Base-by-base conservation (phyloP, 2,888 invertebrate genomes). In the Euphydryas editha region DNA sequence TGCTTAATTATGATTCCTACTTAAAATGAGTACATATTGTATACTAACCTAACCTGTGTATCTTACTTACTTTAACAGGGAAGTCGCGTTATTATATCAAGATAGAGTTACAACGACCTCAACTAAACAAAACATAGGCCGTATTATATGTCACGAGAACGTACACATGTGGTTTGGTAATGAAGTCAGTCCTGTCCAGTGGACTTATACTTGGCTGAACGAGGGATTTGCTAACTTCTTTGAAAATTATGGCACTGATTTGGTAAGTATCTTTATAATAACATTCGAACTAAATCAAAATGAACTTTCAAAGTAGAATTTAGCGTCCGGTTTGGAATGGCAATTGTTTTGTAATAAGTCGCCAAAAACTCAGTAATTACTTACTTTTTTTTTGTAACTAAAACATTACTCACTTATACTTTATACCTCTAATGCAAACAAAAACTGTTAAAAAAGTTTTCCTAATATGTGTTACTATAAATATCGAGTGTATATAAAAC, bases 81-180 rank as follows among this genome's bases (percentile, higher is more conserved):
- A 93, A 75, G 86, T 85, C 0, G 90, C 90, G 0, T 83, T 93
- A 0, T 79, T 93, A 0, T 87, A 90, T 0, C 82, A 81, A 63
- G 85, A 88, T 0, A 88, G 87, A 6, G 87, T 90, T 0, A 90
- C 91, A 0, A 90, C 93, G 0, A 92, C 92, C 1, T 59, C 79
- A 0, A 81, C 83, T 0, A 80, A 69, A 6, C 92, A 93, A 72
- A 85, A 88, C 74, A 91, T 94, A 47, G 94, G 92, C 2, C 90
- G 92, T 5, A 92, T 93, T 62, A 89, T 94, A 61, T 87, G 93
- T 10, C 94, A 94, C 76, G 94, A 94, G 76, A 94, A 94, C 68
- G 86, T 90, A 0, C 97, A 98, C 79, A 95, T 95, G 93, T 97
- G 97, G 96, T 97, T 96, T 78, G 97, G 97, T 0, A 95, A 96